A percentile compares a stretch with the other conserved stretches of the same genome.
These are phyloP conservation scores for Myodes glareolus DNA, from an alignment of 2,113 vertebrate genomes.

Conservation along the genomic window DNA sequence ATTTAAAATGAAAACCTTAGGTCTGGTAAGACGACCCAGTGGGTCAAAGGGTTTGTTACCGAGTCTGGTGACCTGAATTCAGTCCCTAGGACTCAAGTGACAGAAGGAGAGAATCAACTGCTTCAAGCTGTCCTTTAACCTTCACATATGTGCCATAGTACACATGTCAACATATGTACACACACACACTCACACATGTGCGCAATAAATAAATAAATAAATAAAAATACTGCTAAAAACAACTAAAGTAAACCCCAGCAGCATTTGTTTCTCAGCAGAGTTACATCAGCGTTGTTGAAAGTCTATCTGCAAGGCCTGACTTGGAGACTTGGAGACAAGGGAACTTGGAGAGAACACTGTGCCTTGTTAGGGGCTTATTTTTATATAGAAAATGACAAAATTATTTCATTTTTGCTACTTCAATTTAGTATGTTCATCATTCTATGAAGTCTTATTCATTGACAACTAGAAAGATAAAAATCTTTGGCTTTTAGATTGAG, in stretches of 20 bases:
- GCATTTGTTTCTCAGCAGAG: neutral
- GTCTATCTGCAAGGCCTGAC: neutral
- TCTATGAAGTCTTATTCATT: slow-evolving; percentile 17
- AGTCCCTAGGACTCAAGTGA: neutral
- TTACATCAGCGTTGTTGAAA: neutral
- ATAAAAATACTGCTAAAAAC: neutral
- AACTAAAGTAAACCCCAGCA: neutral
- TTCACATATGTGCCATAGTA: neutral
- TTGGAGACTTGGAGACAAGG: no score
- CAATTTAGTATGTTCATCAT: neutral
- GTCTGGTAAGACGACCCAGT: neutral
- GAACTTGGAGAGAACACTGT: neutral
- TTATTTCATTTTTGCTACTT: neutral
- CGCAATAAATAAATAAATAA: neutral
- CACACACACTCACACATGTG: neutral
- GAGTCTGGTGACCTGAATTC: neutral
- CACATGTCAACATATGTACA: neutral
- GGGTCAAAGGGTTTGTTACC: neutral
- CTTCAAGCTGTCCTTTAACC: neutral
- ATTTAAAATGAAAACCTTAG: slow-evolving; percentile 4
- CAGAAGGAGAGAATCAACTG: neutral
- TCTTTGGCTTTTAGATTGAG: slow-evolving; percentile 15
- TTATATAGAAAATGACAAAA: neutral
- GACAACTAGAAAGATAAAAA: slow-evolving; percentile 15
- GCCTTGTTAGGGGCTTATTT: neutral